Percentiles rank a stretch among this genome's conserved stretches.
Evolutionary conservation across 2,888 invertebrate genomes (phyloP).

Genomic region (Beris chalybata): DNA sequence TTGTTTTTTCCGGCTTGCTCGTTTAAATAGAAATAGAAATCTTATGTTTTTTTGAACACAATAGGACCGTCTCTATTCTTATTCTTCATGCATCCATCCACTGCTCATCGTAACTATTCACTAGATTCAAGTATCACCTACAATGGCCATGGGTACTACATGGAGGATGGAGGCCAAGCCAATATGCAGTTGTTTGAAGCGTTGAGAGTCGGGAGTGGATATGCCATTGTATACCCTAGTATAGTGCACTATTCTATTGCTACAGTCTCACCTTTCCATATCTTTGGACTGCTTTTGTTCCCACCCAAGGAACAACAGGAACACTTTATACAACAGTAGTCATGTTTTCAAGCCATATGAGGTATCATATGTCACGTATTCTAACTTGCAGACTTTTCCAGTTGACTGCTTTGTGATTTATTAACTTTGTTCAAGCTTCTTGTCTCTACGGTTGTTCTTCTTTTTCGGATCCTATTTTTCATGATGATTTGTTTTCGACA

Average conservation of each 20-base stretch:
- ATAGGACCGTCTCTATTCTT: slow-evolving; percentile 18
- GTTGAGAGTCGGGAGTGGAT: too few relatives aligned
- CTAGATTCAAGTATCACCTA: too few relatives aligned
- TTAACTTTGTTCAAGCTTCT: slow-evolving; percentile 21
- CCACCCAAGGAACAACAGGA: slow-evolving; percentile 23
- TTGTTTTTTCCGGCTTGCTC: too few relatives aligned
- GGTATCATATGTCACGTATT: slow-evolving; percentile 31
- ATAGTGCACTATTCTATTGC: too few relatives aligned
- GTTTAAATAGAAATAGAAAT: not conserved
- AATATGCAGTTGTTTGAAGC: too few relatives aligned
- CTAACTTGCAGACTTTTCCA: slow-evolving; percentile 24
- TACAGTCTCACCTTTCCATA: slow-evolving; percentile 19
- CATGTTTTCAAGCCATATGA: slow-evolving; percentile 30
- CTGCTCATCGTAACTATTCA: too few relatives aligned
- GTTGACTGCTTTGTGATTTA: slow-evolving; percentile 26
- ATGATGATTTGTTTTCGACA: too few relatives aligned
- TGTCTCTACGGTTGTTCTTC: too few relatives aligned
- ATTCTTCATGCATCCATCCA: slow-evolving; percentile 12
- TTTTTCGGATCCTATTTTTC: too few relatives aligned
- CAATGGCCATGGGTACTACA: too few relatives aligned
- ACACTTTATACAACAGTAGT: slow-evolving; percentile 25
- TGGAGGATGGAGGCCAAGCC: too few relatives aligned
- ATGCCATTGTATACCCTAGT: too few relatives aligned
- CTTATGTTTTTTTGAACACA: slow-evolving; percentile 15
- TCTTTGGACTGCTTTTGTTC: slow-evolving; percentile 14